Conservation (phyloP, 1,140 invertebrate genomes). For the Drosophila simulans region DNA sequence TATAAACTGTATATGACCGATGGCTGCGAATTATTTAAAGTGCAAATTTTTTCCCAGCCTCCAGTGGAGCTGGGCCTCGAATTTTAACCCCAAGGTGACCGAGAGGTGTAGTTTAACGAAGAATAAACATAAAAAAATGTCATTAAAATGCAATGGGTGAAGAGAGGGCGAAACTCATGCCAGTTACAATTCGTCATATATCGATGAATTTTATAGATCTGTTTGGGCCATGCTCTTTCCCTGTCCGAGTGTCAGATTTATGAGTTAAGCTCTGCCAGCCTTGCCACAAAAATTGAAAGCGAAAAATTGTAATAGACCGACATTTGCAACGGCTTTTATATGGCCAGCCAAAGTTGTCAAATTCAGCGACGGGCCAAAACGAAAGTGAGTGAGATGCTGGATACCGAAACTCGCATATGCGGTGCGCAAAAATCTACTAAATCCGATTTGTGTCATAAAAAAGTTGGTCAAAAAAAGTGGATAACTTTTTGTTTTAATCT, state of each 20-base stretch:
- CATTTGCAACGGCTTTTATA: constrained; percentile 35
- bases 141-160: constrained; percentile 73
- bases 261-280: constrained; percentile 55
- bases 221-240: constrained; percentile 9
- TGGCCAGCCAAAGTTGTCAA: constrained; percentile 58
- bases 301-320: constrained; percentile 40
- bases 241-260: constrained; percentile 64
- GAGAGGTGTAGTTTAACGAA: constrained; percentile 1
- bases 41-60: constrained; percentile 31
- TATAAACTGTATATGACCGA: constrained; percentile 41
- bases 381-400: constrained; percentile 13
- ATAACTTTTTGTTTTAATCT: constrained; percentile 3
- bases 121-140: constrained; percentile 58
- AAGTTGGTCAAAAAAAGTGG: constrained; percentile 1
- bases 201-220: constrained; percentile 16
- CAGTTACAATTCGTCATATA: constrained; percentile 63
- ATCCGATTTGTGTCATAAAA: constrained; percentile 45
- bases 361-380: constrained; percentile 36
- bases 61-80: constrained; percentile 48
- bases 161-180: constrained; percentile 26
- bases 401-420: background rate
- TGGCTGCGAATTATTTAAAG: constrained; percentile 34
- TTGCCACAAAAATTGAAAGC: constrained; percentile 54
- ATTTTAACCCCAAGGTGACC: constrained; percentile 5
- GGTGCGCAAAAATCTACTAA: constrained; percentile 21